Evolutionary conservation across 2,113 vertebrate genomes (phyloP), one percentile per base, ranked within the genome.

Genomic region (Hepsetus odoe): DNA sequence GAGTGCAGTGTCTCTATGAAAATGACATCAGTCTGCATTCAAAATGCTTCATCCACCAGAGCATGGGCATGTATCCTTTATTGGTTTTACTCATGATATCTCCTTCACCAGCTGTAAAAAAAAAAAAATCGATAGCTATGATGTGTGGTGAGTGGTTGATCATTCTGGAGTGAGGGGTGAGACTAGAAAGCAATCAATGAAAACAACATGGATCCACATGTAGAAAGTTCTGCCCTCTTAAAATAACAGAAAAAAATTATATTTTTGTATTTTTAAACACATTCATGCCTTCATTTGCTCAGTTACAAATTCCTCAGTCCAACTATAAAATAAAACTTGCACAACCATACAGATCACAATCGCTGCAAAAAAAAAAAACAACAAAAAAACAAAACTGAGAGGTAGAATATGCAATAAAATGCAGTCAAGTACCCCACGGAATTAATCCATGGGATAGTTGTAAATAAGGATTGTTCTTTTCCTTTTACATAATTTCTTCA

Each of bases 391-490:
- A n/a, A n/a, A 73, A n/a, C 40, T 7, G 2, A 76, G 74, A 76
- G 74, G 62, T 76, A 76, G 74, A 28, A 18, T 67, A 55, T 42
- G 62, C 65, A 38, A 38, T 28, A 53, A 40, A 8, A 55, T 66
- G 46, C 74, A 75, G 59, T 49, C 59, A 65, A 35, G 62, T 46
- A 35, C 28, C n/a, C 58, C 30, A 49, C 30, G 14, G 4, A 62
- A 62, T 33, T 16, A 10, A 20, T 10, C 28, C 42, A 75, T 64
- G n/a, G 46, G 44, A 26, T 32, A 16, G 20, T 30, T 2, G 1
- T 74, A 62, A 72, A 1, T 18, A 30, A 44, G 18, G 16, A 44
- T 44, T 20, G 20, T 4, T 28, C 46, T 72, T 33, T 26, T 2
- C 40, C 5, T 58, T 26, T n/a, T n/a, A n/a, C n/a, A n/a, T n/a